Evolutionary conservation across 2,888 invertebrate species (phyloP), one percentile per base, ranked within the genome.

Genomic region (Heliconius sara): DNA sequence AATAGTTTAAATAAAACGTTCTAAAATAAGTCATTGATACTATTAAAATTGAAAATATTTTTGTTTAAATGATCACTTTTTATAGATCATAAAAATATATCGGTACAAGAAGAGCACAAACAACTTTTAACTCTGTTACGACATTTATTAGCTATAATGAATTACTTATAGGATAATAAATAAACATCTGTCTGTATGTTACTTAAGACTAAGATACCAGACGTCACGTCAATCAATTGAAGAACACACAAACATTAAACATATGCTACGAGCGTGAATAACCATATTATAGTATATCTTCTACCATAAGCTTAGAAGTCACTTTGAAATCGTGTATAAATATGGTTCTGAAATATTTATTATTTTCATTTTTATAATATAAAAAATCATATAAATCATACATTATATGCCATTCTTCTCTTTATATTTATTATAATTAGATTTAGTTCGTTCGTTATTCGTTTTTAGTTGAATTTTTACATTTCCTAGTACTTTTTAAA

Each of bases 151-250:
- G 84, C 82, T 81, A 82, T 85, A 86, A 86, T 84, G 84, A 83
- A 85, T 83, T 84, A 86, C 85, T 85, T 83, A 85, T 85, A 81
- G 84, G 83, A 84, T 83, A 83, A 83, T 85, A 85, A 84, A 84
- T 82, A 84, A 86, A 84, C 85, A 86, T 84, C 85, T 86, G 86
- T 84, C 84, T 81, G 85, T 84, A 80, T 83, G 79, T 83, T 85
- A 84, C 86, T 85, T 83, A 84, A 85, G 84, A 83, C 82, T 81
- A 79, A 87, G 87, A 88, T 89, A 89, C 89, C 92, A 92, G 91
- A 91, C 91, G 88, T 86, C 88, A 89, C 90, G 94, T 94, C 94
- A 93, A 93, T 95, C 95, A 94, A 90, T 90, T 92, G 89, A 90
- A 91, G 91, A 89, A 91, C 88, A 86, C 88, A 87, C 85, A 87